A percentile compares a stretch with the other conserved stretches of the same genome.
Evolutionary conservation across 2,797 vertebrate genomes (phyloP).

Genomic region (Typhlichthys eigenmanni): DNA sequence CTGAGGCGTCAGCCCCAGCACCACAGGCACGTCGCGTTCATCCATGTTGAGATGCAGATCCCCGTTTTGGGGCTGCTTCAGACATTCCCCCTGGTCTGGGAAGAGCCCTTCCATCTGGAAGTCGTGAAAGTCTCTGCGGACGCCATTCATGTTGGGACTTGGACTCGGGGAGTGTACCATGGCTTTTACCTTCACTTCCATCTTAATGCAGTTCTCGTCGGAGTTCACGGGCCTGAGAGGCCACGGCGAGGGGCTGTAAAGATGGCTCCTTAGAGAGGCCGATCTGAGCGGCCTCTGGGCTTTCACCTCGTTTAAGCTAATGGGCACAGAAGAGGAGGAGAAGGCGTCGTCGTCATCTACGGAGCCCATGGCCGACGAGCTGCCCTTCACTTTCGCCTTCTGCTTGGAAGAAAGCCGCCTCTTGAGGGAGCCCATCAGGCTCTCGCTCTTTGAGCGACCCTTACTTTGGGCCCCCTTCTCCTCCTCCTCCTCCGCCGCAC

Average conservation of each 20-base stretch:
- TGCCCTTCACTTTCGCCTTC: conserved; percentile 91
- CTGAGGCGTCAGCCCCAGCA: conserved; percentile 94
- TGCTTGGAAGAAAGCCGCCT: conserved; percentile 93
- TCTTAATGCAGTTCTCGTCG: conserved; percentile 92
- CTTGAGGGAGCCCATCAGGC: conserved; percentile 96
- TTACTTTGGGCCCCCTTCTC: conserved; percentile 89
- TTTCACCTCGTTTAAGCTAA: conserved; percentile 91
- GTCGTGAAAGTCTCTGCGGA: conserved; percentile 91
- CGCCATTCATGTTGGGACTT: conserved; percentile 90
- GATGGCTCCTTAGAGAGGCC: conserved; percentile 90
- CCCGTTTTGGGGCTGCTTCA: conserved; percentile 84
- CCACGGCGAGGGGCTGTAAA: conserved; percentile 98
- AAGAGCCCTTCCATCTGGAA: conserved; percentile 88
- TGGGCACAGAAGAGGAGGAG: conserved; percentile 92
- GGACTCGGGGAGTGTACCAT: conserved; percentile 92
- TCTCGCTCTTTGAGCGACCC: conserved; percentile 89
- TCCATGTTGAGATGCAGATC: conserved; percentile 92
- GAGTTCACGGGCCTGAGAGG: conserved; percentile 90
- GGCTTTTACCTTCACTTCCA: conserved; percentile 96
- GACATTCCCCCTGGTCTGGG: conserved; percentile 82
- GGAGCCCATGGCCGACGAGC: conserved; percentile 80
- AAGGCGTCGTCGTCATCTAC: conserved; percentile 88
- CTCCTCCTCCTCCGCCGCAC: conserved; percentile 89
- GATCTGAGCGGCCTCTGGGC: conserved; percentile 91
- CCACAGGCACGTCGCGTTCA: conserved; percentile 94